These are phyloP conservation scores for Papilio xuthus DNA, from an alignment of 1,140 invertebrate species.

Conservation along the genomic window DNA sequence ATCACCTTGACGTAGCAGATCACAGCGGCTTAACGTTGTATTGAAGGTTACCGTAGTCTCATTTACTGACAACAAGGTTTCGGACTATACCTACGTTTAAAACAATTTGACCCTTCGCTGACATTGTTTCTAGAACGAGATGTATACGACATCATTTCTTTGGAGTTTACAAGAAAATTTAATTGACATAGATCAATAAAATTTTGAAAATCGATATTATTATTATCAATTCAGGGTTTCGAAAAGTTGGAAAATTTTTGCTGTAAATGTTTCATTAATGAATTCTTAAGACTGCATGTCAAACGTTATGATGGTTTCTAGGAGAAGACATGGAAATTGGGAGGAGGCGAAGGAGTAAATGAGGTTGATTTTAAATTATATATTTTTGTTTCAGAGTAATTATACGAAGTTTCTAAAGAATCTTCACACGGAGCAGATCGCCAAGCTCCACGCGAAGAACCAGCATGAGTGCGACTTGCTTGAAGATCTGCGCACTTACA, in stretches of 20 bases:
- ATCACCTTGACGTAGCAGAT: neutral
- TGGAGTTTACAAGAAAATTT: neutral
- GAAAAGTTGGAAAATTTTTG: neutral
- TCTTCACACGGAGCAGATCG: conserved; percentile 94
- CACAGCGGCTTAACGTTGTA: neutral
- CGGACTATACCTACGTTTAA: neutral
- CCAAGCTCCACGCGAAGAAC: conserved; percentile 96
- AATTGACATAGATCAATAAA: no score
- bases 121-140: neutral
- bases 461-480: conserved; percentile 97
- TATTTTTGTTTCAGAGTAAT: conserved; percentile 87
- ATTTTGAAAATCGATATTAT: neutral
- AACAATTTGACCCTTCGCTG: neutral
- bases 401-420: conserved; percentile 95
- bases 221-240: neutral
- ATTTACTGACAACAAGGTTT: conserved; percentile 10
- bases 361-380: neutral
- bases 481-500: conserved; percentile 96
- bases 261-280: neutral
- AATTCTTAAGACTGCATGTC: neutral
- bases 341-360: neutral
- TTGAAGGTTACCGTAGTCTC: neutral
- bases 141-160: neutral
- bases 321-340: neutral
- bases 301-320: neutral